phyloP scores from a whole-genome alignment of 2,113 vertebrate species.

The Hassar affinis region DNA sequence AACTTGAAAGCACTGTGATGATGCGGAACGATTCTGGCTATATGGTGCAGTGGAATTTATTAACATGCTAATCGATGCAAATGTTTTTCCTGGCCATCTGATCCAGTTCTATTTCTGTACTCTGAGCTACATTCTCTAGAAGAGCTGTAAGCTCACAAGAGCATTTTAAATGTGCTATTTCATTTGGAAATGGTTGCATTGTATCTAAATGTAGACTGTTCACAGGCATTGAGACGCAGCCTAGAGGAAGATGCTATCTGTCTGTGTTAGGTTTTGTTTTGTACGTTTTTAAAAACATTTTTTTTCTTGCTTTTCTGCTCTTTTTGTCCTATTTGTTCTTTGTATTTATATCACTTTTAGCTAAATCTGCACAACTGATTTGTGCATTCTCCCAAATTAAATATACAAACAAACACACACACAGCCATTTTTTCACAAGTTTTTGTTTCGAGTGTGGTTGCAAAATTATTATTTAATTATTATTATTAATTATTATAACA shows the following conservation, averaged over 20 bases:
- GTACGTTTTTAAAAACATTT: not conserved
- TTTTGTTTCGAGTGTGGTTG: not conserved
- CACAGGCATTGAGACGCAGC: not conserved
- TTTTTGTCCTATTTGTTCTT: not conserved
- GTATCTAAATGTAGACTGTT: not conserved
- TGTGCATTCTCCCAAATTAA: no score
- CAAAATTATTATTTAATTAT: no score
- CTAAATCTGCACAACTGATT: no score
- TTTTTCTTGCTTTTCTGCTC: no score
- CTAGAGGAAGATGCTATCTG: not conserved
- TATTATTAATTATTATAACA: no score
- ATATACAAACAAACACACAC: no score
- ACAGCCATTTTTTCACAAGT: not conserved
- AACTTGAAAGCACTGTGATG: constrained; percentile 2
- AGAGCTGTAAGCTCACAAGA: not conserved
- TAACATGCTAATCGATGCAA: constrained; percentile 18
- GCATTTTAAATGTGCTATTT: not conserved
- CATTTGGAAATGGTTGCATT: not conserved
- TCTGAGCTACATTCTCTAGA: not conserved
- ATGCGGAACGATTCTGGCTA: not conserved
- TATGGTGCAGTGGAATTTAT: not conserved
- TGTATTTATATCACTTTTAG: not conserved
- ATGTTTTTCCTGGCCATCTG: not conserved
- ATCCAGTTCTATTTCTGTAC: constrained; percentile 21
- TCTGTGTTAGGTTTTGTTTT: not conserved